A percentile compares a stretch with the other conserved stretches of the same genome.
Evolutionary conservation across 2,888 invertebrate species (phyloP).

Genomic region (Nomada fabriciana): DNA sequence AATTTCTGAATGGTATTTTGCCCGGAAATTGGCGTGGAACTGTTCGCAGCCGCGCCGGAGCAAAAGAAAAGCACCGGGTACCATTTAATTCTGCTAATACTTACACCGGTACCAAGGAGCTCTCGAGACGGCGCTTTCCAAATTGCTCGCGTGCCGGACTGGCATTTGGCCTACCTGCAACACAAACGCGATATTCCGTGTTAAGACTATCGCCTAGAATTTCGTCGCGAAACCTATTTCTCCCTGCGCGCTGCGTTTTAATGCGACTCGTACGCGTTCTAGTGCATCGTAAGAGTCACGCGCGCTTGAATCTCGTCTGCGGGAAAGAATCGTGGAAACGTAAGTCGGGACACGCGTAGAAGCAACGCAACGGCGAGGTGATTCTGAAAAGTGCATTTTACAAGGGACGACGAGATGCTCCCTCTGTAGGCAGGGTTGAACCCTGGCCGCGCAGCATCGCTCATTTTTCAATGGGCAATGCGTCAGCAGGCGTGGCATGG

Average conservation of each 20-base stretch:
- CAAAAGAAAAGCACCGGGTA: conserved; percentile 1
- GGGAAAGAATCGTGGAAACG: neutral
- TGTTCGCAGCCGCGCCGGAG: too few relatives aligned
- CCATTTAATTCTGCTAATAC: conserved; percentile 48
- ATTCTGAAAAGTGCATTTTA: conserved; percentile 56
- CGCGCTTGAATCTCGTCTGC: neutral
- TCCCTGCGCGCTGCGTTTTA: neutral
- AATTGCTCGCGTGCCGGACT: conserved; percentile 48
- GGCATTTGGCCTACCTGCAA: conserved; percentile 70
- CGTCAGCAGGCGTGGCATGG: conserved; percentile 36
- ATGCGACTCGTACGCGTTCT: neutral
- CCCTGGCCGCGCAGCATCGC: conserved; percentile 23
- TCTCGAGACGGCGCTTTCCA: conserved; percentile 44
- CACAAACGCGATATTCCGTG: conserved; percentile 45
- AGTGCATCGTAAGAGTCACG: neutral
- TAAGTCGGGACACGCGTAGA: neutral
- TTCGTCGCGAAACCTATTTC: neutral
- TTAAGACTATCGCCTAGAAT: conserved; percentile 23
- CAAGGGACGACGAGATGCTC: conserved; percentile 13
- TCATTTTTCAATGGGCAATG: conserved; percentile 45
- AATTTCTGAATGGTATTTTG: neutral
- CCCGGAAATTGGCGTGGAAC: neutral
- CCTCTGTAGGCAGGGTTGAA: conserved; percentile 2
- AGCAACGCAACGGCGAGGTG: neutral
- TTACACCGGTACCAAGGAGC: conserved; percentile 59